Evolutionary conservation across 1,140 invertebrate genomes (phyloP), one percentile per base, ranked within the genome.

Genomic region (Nomia melanderi): DNA sequence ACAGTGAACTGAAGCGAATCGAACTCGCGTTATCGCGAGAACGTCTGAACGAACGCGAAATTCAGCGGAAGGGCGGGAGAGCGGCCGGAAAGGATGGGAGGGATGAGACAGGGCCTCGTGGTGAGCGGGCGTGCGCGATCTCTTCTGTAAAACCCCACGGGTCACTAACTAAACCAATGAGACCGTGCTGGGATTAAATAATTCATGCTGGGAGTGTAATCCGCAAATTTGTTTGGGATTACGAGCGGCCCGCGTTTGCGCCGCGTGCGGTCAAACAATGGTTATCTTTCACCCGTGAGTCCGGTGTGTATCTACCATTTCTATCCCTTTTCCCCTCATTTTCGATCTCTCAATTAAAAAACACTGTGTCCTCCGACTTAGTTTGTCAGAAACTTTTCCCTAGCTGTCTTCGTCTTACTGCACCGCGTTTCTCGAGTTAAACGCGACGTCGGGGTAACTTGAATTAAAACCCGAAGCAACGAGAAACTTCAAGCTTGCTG

Each of bases 211-310:
- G 72, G 90, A 88, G 85, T 86, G 87, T 90, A 91, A 91, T 91
- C 89, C 89, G 90, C 89, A 90, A 91, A 91, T 91, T 89, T 89
- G 90, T 89, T 88, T 88, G 86, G 88, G 89, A 90, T 90, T 90
- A 89, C 88, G 85, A 84, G 85, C 80, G 80, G 82, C 77, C 82
- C 65, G 86, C 81, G 77, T 83, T 84, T 83, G 86, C 89, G 65
- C 89, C 80, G 84, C 89, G 87, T 89, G 89, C 88, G 88, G 88
- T 88, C 88, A 88, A 88, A 89, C 88, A 89, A 88, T 88, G 87
- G 85, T 87, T 88, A 89, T 88, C 88, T 85, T 88, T 89, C 86
- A 83, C 66, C 81, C 69, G 47, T 29, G 33, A 67, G 59, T 77
- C 57, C 60, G 47, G 33, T 80, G 70, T 50, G 70, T n/a, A n/a